Base-by-base conservation (phyloP, 2,888 invertebrate species). In the Machimus atricapillus region DNA sequence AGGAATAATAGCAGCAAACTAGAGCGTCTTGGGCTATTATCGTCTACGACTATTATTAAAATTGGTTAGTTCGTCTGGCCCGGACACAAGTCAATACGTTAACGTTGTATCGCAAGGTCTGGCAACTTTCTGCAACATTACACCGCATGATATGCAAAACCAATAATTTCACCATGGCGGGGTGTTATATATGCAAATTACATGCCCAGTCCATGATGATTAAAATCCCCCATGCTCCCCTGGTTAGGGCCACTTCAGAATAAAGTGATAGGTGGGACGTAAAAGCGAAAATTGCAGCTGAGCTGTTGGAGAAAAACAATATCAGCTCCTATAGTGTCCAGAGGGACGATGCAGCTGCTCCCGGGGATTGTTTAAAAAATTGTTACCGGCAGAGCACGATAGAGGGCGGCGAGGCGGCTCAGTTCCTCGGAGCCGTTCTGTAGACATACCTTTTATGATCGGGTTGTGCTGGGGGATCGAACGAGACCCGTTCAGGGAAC, bases 141-240 rank as follows among this genome's bases (percentile, higher is more conserved):
- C 87, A 79, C 79, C 77, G 66, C 87, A 43, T 86, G 87, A 87
- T 83, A 87, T 88, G 88, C 87, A 88, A 87, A 88, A 89, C 88
- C 85, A 37, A 87, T 86, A 86, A 87, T 87, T 87, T 87, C 58
- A 82, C 77, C 46, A n/a, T n/a, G 43, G 9, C 27, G 8, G 27
- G 79, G 85, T 78, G 82, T 87, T 87, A 87, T 83, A 73, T 86
- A 87, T 87, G 87, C 43, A 87, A 87, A 87, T 87, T 87, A 82
- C 77, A 56, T 46, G 37, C 66, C 73, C 77, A 58, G n/a, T 52
- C 52, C 73, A 31, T 31, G 23, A 85, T 87, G 79, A 79, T 79
- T 52, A 79, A 79, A 79, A 79, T 27, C 79, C 79, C 52, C 79
- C 79, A 12, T 40, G 40, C 16, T 79, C 9, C 79, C 52, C 79